phyloP scores from a whole-genome alignment of 2,113 vertebrate species.

The Mugil cephalus region DNA sequence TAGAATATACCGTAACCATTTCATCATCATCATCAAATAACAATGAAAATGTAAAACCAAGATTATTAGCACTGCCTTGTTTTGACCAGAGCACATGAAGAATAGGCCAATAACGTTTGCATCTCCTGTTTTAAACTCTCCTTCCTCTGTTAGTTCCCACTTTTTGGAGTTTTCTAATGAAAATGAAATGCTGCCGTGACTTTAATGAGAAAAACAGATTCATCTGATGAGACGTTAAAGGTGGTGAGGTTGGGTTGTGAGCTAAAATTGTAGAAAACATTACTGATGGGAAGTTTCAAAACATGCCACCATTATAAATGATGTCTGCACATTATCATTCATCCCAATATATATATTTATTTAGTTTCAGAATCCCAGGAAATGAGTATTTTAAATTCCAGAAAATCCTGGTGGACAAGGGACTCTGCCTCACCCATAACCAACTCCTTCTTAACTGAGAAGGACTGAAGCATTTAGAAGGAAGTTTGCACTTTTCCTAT shows the following conservation, averaged over 20 bases:
- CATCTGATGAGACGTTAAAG: neutral
- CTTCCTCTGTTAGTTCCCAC: neutral
- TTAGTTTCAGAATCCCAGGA: no score
- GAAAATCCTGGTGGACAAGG: neutral
- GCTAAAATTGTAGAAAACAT: neutral
- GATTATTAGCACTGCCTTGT: no score
- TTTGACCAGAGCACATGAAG: no score
- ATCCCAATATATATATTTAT: no score
- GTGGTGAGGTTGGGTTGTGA: neutral
- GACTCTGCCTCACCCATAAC: neutral
- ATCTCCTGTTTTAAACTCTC: neutral
- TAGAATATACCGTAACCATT: no score
- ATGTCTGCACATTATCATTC: neutral
- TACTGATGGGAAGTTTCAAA: neutral
- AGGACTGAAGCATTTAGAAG: neutral
- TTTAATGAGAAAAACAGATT: neutral
- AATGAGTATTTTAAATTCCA: neutral
- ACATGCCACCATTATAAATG: neutral
- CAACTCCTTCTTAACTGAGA: neutral
- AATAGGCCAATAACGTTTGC: neutral
- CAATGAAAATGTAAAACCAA: no score
- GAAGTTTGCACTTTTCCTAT: slow-evolving; percentile 1
- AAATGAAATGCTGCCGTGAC: neutral
- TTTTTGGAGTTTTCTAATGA: neutral
- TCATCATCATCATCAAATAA: no score